These are phyloP conservation scores for Seriola aureovittata DNA, from an alignment of 2,113 vertebrate genomes.

Conservation along the genomic window DNA sequence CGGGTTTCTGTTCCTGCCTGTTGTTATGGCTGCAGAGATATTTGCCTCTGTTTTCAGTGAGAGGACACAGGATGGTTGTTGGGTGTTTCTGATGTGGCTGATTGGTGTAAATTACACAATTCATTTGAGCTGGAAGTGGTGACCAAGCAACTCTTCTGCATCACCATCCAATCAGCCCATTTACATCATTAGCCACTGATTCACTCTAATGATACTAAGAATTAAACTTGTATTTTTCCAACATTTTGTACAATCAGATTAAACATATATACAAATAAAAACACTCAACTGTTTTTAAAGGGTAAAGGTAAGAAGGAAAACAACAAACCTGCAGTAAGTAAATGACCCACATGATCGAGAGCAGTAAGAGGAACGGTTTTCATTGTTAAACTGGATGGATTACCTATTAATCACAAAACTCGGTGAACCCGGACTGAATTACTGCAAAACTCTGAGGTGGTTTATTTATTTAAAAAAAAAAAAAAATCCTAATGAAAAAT, in stretches of 20 bases:
- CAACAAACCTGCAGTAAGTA: background rate
- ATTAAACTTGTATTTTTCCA: constrained; percentile 11
- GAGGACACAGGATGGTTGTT: constrained; percentile 36
- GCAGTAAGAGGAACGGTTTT: background rate
- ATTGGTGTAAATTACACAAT: constrained; percentile 17
- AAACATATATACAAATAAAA: background rate
- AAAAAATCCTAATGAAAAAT: no score
- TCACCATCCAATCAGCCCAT: background rate
- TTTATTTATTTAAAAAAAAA: background rate
- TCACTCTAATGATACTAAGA: constrained; percentile 5
- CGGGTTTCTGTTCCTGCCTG: constrained; percentile 26
- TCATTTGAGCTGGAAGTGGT: background rate
- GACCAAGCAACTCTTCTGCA: constrained; percentile 4
- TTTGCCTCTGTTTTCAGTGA: constrained; percentile 37
- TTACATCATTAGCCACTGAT: constrained; percentile 10
- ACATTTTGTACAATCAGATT: background rate
- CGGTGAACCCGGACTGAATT: background rate
- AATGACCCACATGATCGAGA: background rate
- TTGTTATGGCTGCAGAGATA: constrained; percentile 52
- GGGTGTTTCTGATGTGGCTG: constrained; percentile 58
- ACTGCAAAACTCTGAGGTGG: background rate
- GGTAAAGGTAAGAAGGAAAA: background rate
- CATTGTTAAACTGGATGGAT: background rate
- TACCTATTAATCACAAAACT: background rate
- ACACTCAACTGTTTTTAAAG: background rate